Evolutionary conservation across 2,888 invertebrate species (phyloP), one percentile per base, ranked within the genome.

Genomic region (Amiota communis): DNA sequence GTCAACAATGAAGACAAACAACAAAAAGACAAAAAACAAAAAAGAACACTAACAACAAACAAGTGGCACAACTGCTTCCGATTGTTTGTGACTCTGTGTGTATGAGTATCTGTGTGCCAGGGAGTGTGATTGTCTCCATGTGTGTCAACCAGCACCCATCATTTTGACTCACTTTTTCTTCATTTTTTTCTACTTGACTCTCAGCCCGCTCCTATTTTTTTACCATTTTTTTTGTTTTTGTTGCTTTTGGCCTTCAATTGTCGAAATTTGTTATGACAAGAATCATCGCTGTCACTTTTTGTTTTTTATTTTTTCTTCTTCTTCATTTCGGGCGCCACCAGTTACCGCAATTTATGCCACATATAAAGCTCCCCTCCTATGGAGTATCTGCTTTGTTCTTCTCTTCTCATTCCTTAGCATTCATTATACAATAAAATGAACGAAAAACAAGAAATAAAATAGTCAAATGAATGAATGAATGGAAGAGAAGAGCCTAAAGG

Each of bases 241-340:
- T 53, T 71, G 74, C 67, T 70, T 65, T 75, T 70, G 71, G 65
- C 74, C 80, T 79, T 76, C 80, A 80, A 80, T 81, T 78, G 83
- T 74, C 83, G 78, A 81, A 81, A 84, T 87, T 84, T 83, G 84
- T 84, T 87, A 84, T 87, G 86, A 87, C 86, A 87, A 86, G 84
- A 87, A 85, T 87, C 87, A 87, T 84, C 81, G 84, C 80, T 81
- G 80, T 77, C 82, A 76, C 36, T 67, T 63, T 67, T 67, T 67
- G 65, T 36, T 36, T 36, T 36, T 36, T 36, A 6, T 36, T 36
- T 36, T 1, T 36, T n/a, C n/a, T 36, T 36, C 8, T 36, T 36
- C 36, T 23, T 23, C 23, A 23, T 23, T 73, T 63, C 72, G 74
- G 75, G 74, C 72, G 74, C 76, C 74, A 74, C 75, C 51, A 71